A percentile compares a stretch with the other conserved stretches of the same genome.
phyloP scores from a whole-genome alignment of 2,888 invertebrate genomes.

The Pristionchus mayeri region DNA sequence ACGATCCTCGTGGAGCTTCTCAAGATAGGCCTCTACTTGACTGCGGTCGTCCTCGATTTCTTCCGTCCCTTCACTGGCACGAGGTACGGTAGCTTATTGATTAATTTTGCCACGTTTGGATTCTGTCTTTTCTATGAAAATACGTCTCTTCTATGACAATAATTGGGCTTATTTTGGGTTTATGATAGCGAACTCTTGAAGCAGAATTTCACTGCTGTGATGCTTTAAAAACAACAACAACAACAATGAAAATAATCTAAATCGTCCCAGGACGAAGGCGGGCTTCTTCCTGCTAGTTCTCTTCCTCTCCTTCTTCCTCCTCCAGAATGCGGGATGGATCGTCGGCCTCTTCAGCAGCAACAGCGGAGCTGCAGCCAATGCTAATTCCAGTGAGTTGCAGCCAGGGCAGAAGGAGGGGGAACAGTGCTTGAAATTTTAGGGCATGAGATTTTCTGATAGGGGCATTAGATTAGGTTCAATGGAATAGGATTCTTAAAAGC shows the following conservation, averaged over 20 bases:
- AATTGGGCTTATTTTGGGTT: no score
- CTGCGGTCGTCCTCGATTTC: conserved; percentile 70
- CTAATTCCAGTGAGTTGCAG: no score
- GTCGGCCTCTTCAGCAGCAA: conserved; percentile 36
- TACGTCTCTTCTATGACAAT: background rate
- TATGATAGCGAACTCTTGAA: no score
- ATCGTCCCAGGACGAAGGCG: conserved; percentile 53
- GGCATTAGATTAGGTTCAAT: background rate
- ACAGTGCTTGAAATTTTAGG: no score
- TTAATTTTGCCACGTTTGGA: background rate
- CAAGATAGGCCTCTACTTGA: conserved; percentile 69
- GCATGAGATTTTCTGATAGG: no score
- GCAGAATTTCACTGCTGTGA: no score
- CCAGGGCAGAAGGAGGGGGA: no score
- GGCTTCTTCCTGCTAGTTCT: conserved; percentile 53
- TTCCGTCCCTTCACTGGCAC: conserved; percentile 70
- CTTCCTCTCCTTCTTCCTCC: conserved; percentile 49
- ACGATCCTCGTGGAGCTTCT: conserved; percentile 70
- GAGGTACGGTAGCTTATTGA: conserved; percentile 53
- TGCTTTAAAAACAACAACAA: no score
- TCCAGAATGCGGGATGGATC: conserved; percentile 48
- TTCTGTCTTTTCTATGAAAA: no score
- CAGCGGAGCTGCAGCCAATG: background rate
- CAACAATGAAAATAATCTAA: no score
- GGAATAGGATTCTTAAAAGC: background rate